phyloP scores from a whole-genome alignment of 2,888 invertebrate genomes.

The Brassicogethes aeneus region DNA sequence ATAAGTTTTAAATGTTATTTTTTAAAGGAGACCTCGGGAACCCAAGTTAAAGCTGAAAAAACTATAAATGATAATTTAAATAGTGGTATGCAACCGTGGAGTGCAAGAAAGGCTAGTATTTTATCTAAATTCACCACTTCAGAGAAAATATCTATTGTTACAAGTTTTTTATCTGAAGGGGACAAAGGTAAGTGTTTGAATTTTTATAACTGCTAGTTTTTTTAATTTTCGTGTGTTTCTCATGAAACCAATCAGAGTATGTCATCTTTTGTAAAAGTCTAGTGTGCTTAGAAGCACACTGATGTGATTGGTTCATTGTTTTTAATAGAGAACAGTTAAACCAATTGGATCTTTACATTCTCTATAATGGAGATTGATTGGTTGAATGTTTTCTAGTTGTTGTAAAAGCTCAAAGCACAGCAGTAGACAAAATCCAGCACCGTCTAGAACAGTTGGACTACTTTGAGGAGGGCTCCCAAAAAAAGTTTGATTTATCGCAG shows the following conservation, averaged over 20 bases:
- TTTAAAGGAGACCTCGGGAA: too few species aligned
- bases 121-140: conserved; percentile 87
- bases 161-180: conserved; percentile 76
- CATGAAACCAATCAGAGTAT: too few species aligned
- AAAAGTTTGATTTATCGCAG: conserved; percentile 83
- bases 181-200: conserved; percentile 55
- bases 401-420: conserved; percentile 71
- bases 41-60: conserved; percentile 30
- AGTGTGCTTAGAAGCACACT: not conserved
- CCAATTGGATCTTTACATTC: too few species aligned
- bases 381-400: conserved; percentile 47
- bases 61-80: conserved; percentile 24
- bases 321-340: too few species aligned
- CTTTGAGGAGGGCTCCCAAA: conserved; percentile 81
- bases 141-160: conserved; percentile 84
- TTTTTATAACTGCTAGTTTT: too few species aligned
- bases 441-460: conserved; percentile 90
- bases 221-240: conserved; percentile 3
- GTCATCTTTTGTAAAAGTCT: too few species aligned
- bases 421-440: conserved; percentile 82
- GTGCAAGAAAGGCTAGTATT: conserved; percentile 62
- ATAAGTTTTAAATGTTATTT: not conserved
- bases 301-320: too few species aligned
- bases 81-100: conserved; percentile 64
- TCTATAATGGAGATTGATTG: too few species aligned